phyloP scores from a whole-genome alignment of 2,113 vertebrate genomes.

The Hyla sarda region DNA sequence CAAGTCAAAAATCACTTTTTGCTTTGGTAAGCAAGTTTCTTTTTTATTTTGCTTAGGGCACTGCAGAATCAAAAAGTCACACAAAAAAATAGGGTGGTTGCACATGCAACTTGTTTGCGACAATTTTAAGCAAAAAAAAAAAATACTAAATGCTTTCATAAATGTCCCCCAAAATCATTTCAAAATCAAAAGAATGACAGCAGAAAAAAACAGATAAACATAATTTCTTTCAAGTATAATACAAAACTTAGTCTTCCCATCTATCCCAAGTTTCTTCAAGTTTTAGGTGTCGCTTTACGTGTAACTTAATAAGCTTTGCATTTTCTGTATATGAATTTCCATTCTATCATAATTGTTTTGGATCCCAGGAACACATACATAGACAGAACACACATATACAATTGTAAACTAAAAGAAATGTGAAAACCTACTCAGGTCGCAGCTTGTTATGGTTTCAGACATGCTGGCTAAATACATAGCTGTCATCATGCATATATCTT shows the following conservation, averaged over 20 bases:
- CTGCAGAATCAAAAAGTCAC: too few relatives aligned
- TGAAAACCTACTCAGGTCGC: slow-evolving; percentile 49
- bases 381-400: slow-evolving; percentile 43
- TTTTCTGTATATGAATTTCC: slow-evolving; percentile 45
- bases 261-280: background rate
- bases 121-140: too few relatives aligned
- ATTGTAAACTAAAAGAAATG: slow-evolving; percentile 42
- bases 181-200: slow-evolving; percentile 15
- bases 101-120: too few relatives aligned
- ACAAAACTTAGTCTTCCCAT: background rate
- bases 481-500: slow-evolving; percentile 67
- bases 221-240: slow-evolving; percentile 24
- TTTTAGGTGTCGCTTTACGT: slow-evolving; percentile 23
- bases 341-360: slow-evolving; percentile 28
- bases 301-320: slow-evolving; percentile 25
- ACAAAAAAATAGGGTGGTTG: too few relatives aligned
- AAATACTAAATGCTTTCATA: too few relatives aligned
- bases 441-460: slow-evolving; percentile 59
- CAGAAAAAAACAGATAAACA: slow-evolving; percentile 17
- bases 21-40: too few relatives aligned
- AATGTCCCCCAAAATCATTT: slow-evolving; percentile 5
- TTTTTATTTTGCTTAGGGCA: too few relatives aligned
- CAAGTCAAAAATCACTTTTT: too few relatives aligned
- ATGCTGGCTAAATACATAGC: slow-evolving; percentile 66
- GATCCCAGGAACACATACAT: slow-evolving; percentile 19